phyloP scores from a whole-genome alignment of 2,113 vertebrate genomes.

The Toxotes jaculatrix region DNA sequence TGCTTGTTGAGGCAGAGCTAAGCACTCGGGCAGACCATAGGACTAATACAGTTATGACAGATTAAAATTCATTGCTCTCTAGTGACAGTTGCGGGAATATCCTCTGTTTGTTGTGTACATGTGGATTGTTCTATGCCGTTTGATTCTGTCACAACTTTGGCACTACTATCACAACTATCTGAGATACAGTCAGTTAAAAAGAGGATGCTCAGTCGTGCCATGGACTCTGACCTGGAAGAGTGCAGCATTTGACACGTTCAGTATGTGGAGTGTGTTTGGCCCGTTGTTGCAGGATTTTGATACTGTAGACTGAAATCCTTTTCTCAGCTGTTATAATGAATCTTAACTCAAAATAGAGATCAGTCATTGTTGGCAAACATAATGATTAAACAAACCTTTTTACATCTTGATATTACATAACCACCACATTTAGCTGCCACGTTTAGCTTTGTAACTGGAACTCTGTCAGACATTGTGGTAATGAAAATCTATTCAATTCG shows the following conservation, averaged over 20 bases:
- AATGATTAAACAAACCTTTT: slow-evolving; percentile 28
- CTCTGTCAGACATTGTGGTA: slow-evolving; percentile 14
- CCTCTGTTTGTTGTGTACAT: slow-evolving; percentile 8
- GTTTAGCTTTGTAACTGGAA: slow-evolving; percentile 13
- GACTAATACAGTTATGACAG: slow-evolving; percentile 23
- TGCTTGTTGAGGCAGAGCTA: slow-evolving; percentile 55
- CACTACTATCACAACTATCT: neutral
- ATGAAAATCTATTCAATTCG: slow-evolving; percentile 1
- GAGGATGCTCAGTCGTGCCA: slow-evolving; percentile 8
- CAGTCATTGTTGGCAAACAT: slow-evolving; percentile 38
- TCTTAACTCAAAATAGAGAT: slow-evolving; percentile 29
- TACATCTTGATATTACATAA: slow-evolving; percentile 38
- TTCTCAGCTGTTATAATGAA: slow-evolving; percentile 39
- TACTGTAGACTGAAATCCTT: slow-evolving; percentile 49
- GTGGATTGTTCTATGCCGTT: neutral
- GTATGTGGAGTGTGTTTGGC: slow-evolving; percentile 39
- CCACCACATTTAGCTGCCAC: slow-evolving; percentile 32
- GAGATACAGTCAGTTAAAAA: slow-evolving; percentile 27
- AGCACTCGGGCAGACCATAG: slow-evolving; percentile 5
- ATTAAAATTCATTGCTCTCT: slow-evolving; percentile 26
- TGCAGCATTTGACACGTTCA: slow-evolving; percentile 41
- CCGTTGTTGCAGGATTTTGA: slow-evolving; percentile 38
- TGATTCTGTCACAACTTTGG: slow-evolving; percentile 9
- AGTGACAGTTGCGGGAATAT: slow-evolving; percentile 7
- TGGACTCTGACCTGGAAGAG: slow-evolving; percentile 37